phyloP scores from a whole-genome alignment of 1,140 invertebrate genomes.

The Apolygus lucorum region DNA sequence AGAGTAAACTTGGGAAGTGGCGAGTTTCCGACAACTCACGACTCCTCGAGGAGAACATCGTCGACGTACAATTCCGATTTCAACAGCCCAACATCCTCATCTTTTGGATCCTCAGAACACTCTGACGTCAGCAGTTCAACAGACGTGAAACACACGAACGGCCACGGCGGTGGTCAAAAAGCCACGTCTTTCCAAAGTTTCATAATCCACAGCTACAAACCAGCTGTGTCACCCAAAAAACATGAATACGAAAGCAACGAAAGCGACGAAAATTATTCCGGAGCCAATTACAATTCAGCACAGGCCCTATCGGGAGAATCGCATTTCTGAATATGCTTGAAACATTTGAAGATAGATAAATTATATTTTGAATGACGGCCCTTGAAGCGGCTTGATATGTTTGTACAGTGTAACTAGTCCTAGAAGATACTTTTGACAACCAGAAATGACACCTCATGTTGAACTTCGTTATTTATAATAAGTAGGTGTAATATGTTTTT shows the following conservation, averaged over 20 bases:
- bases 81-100: neutral
- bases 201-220: conserved; percentile 24
- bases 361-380: too few relatives aligned
- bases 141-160: too few relatives aligned
- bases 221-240: neutral
- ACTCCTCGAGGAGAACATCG: neutral
- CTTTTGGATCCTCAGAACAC: neutral
- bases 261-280: neutral
- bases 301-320: neutral
- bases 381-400: too few relatives aligned
- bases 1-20: neutral
- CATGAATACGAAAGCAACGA: neutral
- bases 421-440: too few relatives aligned
- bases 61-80: neutral
- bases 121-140: too few relatives aligned
- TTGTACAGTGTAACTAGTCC: too few relatives aligned
- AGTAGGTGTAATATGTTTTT: too few relatives aligned
- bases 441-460: too few relatives aligned
- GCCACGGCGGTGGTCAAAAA: conserved; percentile 1
- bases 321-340: neutral
- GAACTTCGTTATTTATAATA: too few relatives aligned
- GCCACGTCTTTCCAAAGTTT: conserved; percentile 26
- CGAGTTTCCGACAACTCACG: neutral
- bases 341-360: too few relatives aligned
- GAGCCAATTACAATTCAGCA: too few relatives aligned